Evolutionary conservation across 2,797 vertebrate species (phyloP).

Genomic region (Allochrocebus solatus): DNA sequence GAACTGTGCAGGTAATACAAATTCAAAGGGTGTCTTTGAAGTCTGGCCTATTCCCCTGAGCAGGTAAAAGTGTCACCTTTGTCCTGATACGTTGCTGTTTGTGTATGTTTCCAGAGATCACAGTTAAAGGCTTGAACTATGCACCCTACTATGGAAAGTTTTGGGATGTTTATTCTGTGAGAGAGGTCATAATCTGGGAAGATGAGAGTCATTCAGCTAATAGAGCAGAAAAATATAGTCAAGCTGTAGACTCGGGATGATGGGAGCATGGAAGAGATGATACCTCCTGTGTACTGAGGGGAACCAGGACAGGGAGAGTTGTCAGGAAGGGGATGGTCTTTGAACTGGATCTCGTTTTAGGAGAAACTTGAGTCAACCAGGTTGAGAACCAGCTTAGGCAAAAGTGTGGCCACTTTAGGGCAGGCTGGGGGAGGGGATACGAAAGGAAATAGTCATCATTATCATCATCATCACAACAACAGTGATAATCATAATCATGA

Average conservation of each 20-base stretch:
- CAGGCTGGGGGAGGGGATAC: not conserved
- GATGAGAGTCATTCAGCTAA: not conserved
- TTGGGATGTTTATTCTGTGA: not conserved
- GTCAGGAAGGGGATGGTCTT: not conserved
- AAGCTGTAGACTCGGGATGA: not conserved
- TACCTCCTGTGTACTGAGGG: not conserved
- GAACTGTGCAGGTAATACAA: constrained; percentile 49
- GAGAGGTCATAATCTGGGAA: not conserved
- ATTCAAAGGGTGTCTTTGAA: constrained; percentile 50
- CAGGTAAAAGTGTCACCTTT: constrained; percentile 10
- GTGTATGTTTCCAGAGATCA: not conserved
- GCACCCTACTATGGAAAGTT: not conserved
- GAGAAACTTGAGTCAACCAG: not conserved
- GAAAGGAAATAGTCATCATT: not conserved
- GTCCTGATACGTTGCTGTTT: not conserved
- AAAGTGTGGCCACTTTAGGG: not conserved
- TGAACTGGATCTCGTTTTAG: not conserved
- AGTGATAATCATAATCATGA: not conserved
- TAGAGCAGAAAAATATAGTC: not conserved
- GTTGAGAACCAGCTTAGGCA: not conserved
- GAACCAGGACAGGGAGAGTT: not conserved
- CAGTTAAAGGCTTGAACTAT: not conserved
- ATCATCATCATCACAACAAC: not conserved
- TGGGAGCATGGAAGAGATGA: accelerated
- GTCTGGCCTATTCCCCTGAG: constrained; percentile 48